Evolutionary conservation across 2,888 invertebrate species (phyloP), one percentile per base, ranked within the genome.

Genomic region (Andrena chrysosceles): DNA sequence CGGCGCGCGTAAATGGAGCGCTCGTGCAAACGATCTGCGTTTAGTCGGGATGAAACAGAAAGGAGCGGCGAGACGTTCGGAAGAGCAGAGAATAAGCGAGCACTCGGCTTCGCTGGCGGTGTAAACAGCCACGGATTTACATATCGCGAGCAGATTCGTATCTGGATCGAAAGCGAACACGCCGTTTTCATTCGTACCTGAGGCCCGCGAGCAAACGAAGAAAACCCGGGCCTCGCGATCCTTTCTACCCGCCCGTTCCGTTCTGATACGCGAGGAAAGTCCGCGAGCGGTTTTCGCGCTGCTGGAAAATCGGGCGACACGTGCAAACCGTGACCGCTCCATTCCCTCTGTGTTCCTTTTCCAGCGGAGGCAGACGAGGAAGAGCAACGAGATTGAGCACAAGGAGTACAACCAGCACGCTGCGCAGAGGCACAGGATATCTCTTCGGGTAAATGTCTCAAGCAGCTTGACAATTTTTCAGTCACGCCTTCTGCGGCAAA

Each of bases 181-280:
- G 78, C 16, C 26, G 56, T 78, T 62, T 66, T 35, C 31, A 42
- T 7, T 35, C 2, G 20, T 20, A 20, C 42, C 7, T 6, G 59
- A 10, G 10, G 6, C 8, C 23, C 20, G 66, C 62, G 23, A 49
- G 52, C n/a, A n/a, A 52, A 66, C 23, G 26, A 16, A 66, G 72
- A 49, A 73, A 67, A 42, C 13, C 8, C 5, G 33, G 70, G n/a
- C 23, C 20, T 64, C 13, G 42, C 13, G 62, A 82, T 82, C 75
- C 78, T 84, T 82, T 86, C 87, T 73, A 80, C 23, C 73, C 69
- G 56, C 71, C 77, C 89, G 92, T 92, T 92, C 89, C 92, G 91
- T 89, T 88, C 92, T 92, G 87, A 92, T 92, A 91, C 81, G n/a
- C 89, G 88, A 90, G 89, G 91, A 92, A 91, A 92, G 91, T 90